These are phyloP conservation scores for Mellivora capensis DNA, from an alignment of 2,113 vertebrate species.

Conservation along the genomic window DNA sequence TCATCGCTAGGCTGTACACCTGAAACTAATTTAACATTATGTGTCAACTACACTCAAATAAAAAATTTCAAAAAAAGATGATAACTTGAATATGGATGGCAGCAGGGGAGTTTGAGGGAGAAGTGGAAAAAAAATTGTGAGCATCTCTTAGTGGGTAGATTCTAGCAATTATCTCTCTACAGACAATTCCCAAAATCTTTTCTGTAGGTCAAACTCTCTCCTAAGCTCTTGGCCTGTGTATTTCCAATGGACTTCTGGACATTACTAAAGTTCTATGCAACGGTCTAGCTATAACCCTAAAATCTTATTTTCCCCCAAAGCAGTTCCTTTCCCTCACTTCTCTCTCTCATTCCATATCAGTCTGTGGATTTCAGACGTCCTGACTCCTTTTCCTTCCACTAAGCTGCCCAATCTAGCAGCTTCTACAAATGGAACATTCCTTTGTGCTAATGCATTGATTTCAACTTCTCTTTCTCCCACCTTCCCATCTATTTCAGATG, in stretches of 20 bases:
- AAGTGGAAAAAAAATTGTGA: background rate
- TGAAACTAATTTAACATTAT: background rate
- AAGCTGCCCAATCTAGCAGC: background rate
- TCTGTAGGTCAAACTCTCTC: background rate
- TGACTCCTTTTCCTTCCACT: background rate
- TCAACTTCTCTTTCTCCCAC: background rate
- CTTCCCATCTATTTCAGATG: background rate
- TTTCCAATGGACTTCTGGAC: background rate
- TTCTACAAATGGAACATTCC: background rate
- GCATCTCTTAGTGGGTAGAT: background rate
- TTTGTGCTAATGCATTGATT: background rate
- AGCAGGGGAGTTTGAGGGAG: background rate
- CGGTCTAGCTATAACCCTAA: background rate
- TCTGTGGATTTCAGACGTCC: background rate
- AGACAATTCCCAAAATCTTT: background rate
- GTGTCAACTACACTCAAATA: background rate
- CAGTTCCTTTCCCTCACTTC: background rate
- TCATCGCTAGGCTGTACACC: background rate
- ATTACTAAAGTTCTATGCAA: background rate
- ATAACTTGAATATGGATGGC: background rate
- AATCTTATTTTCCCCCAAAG: background rate
- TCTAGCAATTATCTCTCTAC: background rate
- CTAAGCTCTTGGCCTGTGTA: background rate
- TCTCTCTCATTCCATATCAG: background rate
- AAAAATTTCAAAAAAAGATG: background rate